Base-by-base conservation (phyloP, 1,140 invertebrate genomes). In the Uloborus diversus region DNA sequence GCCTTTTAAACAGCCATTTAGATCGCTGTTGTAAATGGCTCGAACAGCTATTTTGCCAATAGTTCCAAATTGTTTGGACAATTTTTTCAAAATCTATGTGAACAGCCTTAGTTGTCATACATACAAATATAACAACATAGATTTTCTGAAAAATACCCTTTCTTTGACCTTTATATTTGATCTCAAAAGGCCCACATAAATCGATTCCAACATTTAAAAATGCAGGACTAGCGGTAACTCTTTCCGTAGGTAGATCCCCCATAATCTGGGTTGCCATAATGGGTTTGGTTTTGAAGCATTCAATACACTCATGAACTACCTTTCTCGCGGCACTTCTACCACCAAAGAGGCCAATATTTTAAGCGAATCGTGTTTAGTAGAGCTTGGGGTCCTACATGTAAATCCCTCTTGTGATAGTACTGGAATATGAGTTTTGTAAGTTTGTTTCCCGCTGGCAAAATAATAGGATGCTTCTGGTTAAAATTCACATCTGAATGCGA, bases 341-440 rank as follows among this genome's bases (percentile, higher is more conserved):
- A 20, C 5, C n/a, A 5, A 51, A 51, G n/a, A 51, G 49, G n/a
- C 49, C 49, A 51, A 51, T n/a, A 51, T 51, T 51, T 51, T 51
- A 13, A n/a, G 2, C 59, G 28, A 5, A 30, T 32, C 35, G 59
- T 32, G 35, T 33, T 62, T 33, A 62, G 20, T n/a, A 51, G 30
- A 32, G 25, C 64, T 32, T 68, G 64, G 23, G 64, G 64, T 9
- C 42, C 47, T 30, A 68, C 17, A 28, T 51, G 64, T 51, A 68
- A 32, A 28, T 51, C 17, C 32, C 28, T 28, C 27, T 1, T 68
- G 27, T 68, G 65, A n/a, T n/a, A n/a, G n/a, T n/a, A n/a, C n/a
- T n/a, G n/a, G n/a, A n/a, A n/a, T n/a, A n/a, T n/a, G n/a, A n/a
- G n/a, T n/a, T n/a, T n/a, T n/a, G n/a, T n/a, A n/a, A n/a, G n/a